Percentiles rank a stretch among this genome's conserved stretches.
Evolutionary conservation across 2,888 invertebrate species (phyloP).

Genomic region (Beris chalybata): DNA sequence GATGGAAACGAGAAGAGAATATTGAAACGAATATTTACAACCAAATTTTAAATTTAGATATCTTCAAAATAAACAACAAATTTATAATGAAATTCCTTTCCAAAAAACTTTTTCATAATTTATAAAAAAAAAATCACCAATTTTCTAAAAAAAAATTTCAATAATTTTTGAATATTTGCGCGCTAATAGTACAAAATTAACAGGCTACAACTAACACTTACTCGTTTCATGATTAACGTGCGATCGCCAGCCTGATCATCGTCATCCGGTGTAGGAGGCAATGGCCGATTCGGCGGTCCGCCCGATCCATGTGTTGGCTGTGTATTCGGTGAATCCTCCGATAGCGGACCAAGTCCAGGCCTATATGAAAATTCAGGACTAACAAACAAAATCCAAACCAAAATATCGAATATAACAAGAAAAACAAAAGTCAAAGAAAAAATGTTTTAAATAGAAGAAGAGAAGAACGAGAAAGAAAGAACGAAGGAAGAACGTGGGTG

Average conservation of each 20-base stretch:
- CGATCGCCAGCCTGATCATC: constrained; percentile 80
- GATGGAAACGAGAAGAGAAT: too few relatives aligned
- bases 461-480: constrained; percentile 42
- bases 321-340: constrained; percentile 58
- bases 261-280: constrained; percentile 94
- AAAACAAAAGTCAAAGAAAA: constrained; percentile 4
- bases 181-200: constrained; percentile 10
- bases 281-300: constrained; percentile 86
- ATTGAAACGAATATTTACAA: constrained; percentile 18
- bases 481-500: constrained; percentile 38
- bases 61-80: constrained; percentile 17
- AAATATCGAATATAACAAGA: constrained; percentile 35
- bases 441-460: constrained; percentile 41
- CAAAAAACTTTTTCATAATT: background rate
- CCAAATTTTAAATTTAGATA: constrained; percentile 5
- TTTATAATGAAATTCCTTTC: constrained; percentile 6
- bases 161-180: background rate
- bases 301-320: constrained; percentile 58
- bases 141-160: constrained; percentile 9
- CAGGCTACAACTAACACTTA: constrained; percentile 59
- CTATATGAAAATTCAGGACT: constrained; percentile 84
- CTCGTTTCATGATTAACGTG: constrained; percentile 90
- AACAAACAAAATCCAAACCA: constrained; percentile 53
- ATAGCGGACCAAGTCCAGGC: constrained; percentile 68
- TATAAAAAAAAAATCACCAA: constrained; percentile 30